Conservation (phyloP, 2,888 invertebrate genomes). For the Phragmatobia fuliginosa region DNA sequence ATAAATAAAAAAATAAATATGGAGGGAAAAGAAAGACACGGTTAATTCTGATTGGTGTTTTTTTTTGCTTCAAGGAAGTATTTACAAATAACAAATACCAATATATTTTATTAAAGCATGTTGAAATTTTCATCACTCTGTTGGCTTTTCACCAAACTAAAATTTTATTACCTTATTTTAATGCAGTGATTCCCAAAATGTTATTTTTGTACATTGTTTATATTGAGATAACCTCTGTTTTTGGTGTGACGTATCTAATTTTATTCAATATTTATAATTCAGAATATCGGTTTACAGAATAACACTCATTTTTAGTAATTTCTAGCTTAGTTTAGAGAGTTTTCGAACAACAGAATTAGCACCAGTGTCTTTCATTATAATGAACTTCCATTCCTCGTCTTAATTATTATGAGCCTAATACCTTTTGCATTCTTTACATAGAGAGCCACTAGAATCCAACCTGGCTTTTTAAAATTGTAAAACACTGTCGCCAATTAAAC, state of each 20-base stretch:
- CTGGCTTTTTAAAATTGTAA: background rate
- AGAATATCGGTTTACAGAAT: too few relatives aligned
- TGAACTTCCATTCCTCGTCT: background rate
- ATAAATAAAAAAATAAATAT: background rate
- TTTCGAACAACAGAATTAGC: too few relatives aligned
- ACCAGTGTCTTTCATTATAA: background rate
- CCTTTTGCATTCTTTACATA: background rate
- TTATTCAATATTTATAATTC: too few relatives aligned
- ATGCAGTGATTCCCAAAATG: too few relatives aligned
- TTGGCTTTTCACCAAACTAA: too few relatives aligned
- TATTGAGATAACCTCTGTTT: too few relatives aligned
- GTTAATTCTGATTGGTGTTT: background rate
- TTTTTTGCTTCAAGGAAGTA: constrained; percentile 1
- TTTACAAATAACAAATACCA: background rate
- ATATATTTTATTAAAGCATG: background rate
- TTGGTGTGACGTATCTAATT: too few relatives aligned
- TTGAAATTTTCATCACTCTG: background rate
- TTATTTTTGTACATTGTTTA: too few relatives aligned
- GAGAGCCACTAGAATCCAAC: background rate
- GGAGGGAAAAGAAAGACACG: background rate
- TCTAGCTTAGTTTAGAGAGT: too few relatives aligned
- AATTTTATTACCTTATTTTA: too few relatives aligned
- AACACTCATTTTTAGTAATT: too few relatives aligned
- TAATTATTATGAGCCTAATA: background rate
- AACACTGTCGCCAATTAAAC: constrained; percentile 3